Evolutionary conservation across 2,797 vertebrate species (phyloP), one percentile per base, ranked within the genome.

Genomic region (Arctocebus calabarensis): DNA sequence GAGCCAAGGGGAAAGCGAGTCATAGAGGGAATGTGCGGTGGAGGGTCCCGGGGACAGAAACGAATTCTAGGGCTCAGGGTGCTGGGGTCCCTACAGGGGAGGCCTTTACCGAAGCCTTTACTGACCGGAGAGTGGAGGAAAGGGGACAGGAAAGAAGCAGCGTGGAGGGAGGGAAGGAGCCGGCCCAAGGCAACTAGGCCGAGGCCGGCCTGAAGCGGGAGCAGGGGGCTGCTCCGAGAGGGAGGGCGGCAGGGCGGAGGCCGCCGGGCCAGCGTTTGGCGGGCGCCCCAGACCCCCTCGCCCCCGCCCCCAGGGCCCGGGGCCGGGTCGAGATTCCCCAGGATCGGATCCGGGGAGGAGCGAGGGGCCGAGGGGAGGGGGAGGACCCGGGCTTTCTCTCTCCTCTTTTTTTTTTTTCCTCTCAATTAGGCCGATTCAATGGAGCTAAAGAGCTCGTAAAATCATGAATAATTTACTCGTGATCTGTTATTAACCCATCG

Each of bases 361-460:
- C 83, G 19, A 96, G 92, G 96, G 96, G 86, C 94, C 20, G 62
- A 90, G 78, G 75, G 90, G 73, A 93, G 91, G 95, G 70, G 95
- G 94, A 96, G 77, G 87, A 94, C 84, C 84, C 59, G 20, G 85
- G 93, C 96, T 97, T 96, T 95, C 87, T 94, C 84, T 96, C 90
- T 89, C 6, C 5, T 29, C 94, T 79, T 81, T 88, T 94, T 88
- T 95, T 94, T 75, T 98, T 98, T 98, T 98, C 98, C 98, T 98
- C 98, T 98, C 98, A 98, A 98, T 98, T 98, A 98, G 98, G 97
- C 98, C 97, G 92, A 97, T 78, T 98, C 98, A 98, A 98, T 98
- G 97, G 96, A 98, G 97, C 97, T 97, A 97, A 97, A 98, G 96
- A 97, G 97, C 97, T 98, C 96, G 96, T 97, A 96, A 97, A 98